These are phyloP conservation scores for Chaetops frenatus DNA, from an alignment of 2,113 vertebrate genomes.

Conservation along the genomic window DNA sequence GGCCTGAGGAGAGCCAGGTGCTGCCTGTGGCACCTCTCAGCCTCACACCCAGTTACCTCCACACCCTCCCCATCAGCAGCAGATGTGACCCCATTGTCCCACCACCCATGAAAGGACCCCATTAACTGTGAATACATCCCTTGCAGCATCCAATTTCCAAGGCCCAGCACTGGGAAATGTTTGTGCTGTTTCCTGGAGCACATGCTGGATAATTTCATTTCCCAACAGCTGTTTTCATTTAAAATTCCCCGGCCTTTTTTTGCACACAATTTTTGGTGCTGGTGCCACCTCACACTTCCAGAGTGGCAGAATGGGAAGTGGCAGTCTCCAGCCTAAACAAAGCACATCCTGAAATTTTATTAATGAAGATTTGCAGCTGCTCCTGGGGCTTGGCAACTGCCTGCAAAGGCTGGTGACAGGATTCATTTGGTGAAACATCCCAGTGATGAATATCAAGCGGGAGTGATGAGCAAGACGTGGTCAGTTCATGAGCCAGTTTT, in stretches of 20 bases:
- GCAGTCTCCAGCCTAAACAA: conserved; percentile 73
- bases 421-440: conserved; percentile 59
- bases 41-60: not conserved
- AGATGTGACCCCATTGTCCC: not conserved
- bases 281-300: conserved; percentile 43
- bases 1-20: not conserved
- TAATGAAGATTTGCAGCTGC: conserved; percentile 86
- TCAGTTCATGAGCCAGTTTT: conserved; percentile 54
- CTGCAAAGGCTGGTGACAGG: conserved; percentile 74
- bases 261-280: not conserved
- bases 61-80: not conserved
- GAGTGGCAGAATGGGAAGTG: conserved; percentile 45
- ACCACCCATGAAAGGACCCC: not conserved
- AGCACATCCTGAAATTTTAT: conserved; percentile 61
- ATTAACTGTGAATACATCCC: not conserved
- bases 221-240: conserved; percentile 55
- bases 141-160: not conserved
- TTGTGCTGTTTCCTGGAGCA: not conserved
- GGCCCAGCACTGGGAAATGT: not conserved
- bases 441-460: conserved; percentile 51
- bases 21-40: not conserved
- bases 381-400: conserved; percentile 72
- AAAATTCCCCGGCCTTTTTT: not conserved
- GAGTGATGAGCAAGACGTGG: conserved; percentile 43
- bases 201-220: not conserved